A percentile compares a stretch with the other conserved stretches of the same genome.
These are phyloP conservation scores for Eupithecia subumbrata DNA, from an alignment of 2,888 invertebrate species.

Conservation along the genomic window DNA sequence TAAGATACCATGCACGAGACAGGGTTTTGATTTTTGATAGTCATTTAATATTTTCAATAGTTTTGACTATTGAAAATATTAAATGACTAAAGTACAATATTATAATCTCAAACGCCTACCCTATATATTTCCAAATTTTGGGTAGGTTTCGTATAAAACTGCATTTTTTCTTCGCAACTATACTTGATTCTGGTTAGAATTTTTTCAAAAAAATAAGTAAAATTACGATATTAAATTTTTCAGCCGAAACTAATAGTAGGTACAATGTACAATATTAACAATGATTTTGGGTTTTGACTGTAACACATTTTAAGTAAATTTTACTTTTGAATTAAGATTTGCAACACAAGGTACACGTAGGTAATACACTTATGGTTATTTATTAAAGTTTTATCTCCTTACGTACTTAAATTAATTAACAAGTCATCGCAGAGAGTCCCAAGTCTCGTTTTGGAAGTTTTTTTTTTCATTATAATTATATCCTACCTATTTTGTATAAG, in stretches of 20 bases:
- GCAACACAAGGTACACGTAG: not conserved
- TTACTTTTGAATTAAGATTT: not conserved
- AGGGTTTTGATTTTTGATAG: too few relatives aligned
- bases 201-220: not conserved
- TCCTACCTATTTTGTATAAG: conserved; percentile 7
- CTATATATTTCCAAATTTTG: not conserved
- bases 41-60: too few relatives aligned
- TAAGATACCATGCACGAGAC: too few relatives aligned
- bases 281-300: not conserved
- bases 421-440: conserved; percentile 24
- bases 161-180: not conserved
- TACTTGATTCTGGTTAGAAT: not conserved
- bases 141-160: not conserved
- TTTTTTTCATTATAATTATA: not conserved
- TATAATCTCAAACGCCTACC: not conserved
- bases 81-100: not conserved
- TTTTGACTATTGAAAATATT: too few relatives aligned
- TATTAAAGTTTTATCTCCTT: not conserved
- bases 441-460: conserved; percentile 30
- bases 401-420: not conserved
- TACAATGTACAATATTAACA: too few relatives aligned
- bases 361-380: not conserved
- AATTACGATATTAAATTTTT: too few relatives aligned
- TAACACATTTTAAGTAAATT: not conserved
- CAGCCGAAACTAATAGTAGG: too few relatives aligned